These are phyloP conservation scores for Melanerpes formicivorus DNA, from an alignment of 2,113 vertebrate species.

Conservation along the genomic window DNA sequence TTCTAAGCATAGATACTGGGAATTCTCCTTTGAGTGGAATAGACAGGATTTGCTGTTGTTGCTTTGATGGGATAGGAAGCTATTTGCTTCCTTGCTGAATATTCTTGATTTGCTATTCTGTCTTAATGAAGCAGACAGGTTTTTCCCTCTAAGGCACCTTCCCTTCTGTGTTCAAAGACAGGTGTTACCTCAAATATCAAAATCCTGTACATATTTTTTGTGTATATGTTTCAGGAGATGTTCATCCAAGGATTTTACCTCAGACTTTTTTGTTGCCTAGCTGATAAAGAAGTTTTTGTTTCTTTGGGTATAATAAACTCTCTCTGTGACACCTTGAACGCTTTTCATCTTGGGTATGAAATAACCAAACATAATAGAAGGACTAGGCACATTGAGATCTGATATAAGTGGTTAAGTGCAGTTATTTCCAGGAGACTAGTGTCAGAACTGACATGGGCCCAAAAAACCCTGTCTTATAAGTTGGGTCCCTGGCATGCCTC, in stretches of 20 bases:
- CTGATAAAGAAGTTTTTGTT: background rate
- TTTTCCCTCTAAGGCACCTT: background rate
- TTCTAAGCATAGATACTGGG: slow-evolving; percentile 9
- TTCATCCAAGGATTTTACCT: background rate
- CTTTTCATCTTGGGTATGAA: background rate
- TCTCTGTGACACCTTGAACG: background rate
- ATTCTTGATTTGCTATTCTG: background rate
- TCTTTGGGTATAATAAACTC: background rate
- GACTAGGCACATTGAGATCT: background rate
- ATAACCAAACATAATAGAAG: background rate
- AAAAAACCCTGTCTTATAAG: background rate
- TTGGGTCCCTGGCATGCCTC: background rate
- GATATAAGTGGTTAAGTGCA: background rate
- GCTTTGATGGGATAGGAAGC: slow-evolving; percentile 13
- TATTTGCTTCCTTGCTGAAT: background rate
- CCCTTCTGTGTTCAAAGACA: background rate
- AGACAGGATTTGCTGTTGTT: slow-evolving; percentile 31
- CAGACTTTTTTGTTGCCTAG: background rate
- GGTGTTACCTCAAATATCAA: background rate
- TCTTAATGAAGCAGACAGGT: background rate
- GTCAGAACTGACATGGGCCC: background rate
- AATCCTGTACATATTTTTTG: background rate
- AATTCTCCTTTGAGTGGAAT: background rate
- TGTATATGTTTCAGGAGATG: background rate
- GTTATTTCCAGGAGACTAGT: background rate